Evolutionary conservation across 2,797 vertebrate species (phyloP), one percentile per base, ranked within the genome.

Genomic region (Molossus alvarezi): DNA sequence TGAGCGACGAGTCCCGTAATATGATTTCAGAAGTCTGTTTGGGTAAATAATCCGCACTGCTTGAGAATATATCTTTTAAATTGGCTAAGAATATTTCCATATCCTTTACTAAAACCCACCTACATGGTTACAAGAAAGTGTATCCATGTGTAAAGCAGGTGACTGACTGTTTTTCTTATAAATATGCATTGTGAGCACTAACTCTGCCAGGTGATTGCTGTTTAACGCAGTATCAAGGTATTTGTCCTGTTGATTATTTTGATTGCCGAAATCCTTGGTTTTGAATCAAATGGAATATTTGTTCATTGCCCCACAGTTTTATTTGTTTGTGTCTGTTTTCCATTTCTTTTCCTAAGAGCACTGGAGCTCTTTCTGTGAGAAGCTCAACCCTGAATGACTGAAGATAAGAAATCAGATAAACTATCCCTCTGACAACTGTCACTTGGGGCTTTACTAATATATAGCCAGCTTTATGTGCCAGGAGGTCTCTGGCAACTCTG

Each of bases 371-470:
- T 90, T 69, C 17, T 96, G 41, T 29, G 23, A 93, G 86, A 96
- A 96, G 93, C 57, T 94, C 57, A 57, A 37, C 51, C 86, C 3
- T 55, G 53, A 97, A 91, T 95, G 89, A 81, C 62, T 92, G 77
- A 94, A 92, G 29, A 77, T 87, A 94, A 48, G 62, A 94, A 97
- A 89, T 79, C 65, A 55, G 60, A 94, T 88, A 41, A 90, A 93
- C 23, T 12, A 80, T 37, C 57, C 83, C 73, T 83, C 75, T 77
- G 82, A 48, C 62, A 81, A 91, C 67, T 77, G 58, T 79, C 27
- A 25, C 37, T 9, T 3, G 64, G 69, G 65, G 73, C 72, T 23
- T 37, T 97, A 87, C 92, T 69, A 93, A 72, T 62, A 77, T 1
- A 83, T 64, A 9, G 8, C 69, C 0, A 15, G 76, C 20, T 11